Evolutionary conservation across 1,140 invertebrate genomes (phyloP), one percentile per base, ranked within the genome.

Genomic region (Brachystomella parvula): DNA sequence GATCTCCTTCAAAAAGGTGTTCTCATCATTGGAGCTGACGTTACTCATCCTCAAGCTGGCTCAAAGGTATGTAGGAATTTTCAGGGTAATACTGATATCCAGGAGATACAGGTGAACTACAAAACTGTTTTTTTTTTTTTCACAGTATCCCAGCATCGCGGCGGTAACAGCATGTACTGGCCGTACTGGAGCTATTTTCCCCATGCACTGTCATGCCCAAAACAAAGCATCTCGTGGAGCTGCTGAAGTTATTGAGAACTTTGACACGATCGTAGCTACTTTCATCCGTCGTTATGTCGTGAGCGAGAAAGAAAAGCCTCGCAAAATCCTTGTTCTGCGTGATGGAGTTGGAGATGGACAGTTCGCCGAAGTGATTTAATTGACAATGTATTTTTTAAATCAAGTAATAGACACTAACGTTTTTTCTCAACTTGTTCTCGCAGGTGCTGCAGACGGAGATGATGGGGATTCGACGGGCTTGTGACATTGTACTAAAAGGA

Each of bases 381-480:
- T 53, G 24, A 24, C 12, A 53, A 19, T 53, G 49, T 53, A 12
- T n/a, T n/a, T n/a, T n/a, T n/a, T n/a, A n/a, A n/a, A n/a, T n/a
- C n/a, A n/a, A n/a, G n/a, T n/a, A n/a, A n/a, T n/a, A n/a, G n/a
- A n/a, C n/a, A n/a, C n/a, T n/a, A n/a, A n/a, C n/a, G n/a, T n/a
- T n/a, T n/a, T n/a, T n/a, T n/a, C n/a, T n/a, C 9, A 44, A 44
- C 9, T 44, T 12, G 9, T 44, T 44, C 49, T 76, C 49, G 92
- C 76, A 75, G 63, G 75, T 80, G 32, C 68, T 83, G 2, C 71
- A 80, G 28, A 71, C 75, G 47, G 89, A 92, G 77, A 75, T 92
- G 49, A 72, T 73, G 2, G 86, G 85, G 0, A 85, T 93, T 28
- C 80, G 83, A 71, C 74, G 73, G 12, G 90, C 89, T 0, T 90